phyloP scores from a whole-genome alignment of 2,888 invertebrate genomes.

The Stenurella melanura region DNA sequence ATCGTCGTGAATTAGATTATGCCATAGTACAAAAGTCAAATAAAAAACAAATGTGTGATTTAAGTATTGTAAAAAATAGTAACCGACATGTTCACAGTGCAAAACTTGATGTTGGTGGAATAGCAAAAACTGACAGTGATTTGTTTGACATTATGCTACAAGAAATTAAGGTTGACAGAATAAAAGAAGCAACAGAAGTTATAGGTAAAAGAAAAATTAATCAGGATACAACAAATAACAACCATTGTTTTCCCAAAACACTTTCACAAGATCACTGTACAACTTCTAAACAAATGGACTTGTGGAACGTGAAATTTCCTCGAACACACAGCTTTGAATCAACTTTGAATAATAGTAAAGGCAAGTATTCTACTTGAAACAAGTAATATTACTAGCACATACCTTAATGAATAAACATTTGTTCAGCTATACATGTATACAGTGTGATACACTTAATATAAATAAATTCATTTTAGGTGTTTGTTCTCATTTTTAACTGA shows the following conservation, averaged over 20 bases:
- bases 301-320: constrained; percentile 61
- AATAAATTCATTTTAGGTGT: no score
- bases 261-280: constrained; percentile 47
- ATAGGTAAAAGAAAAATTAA: not conserved
- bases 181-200: constrained; percentile 7
- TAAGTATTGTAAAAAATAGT: not conserved
- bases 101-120: constrained; percentile 32
- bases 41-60: constrained; percentile 21
- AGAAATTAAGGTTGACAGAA: constrained; percentile 34
- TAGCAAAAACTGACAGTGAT: constrained; percentile 36
- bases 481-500: no score
- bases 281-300: constrained; percentile 6
- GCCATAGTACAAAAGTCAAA: not conserved
- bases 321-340: constrained; percentile 66
- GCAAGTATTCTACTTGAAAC: constrained; percentile 27
- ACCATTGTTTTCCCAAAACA: constrained; percentile 51
- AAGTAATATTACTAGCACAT: no score
- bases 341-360: constrained; percentile 44
- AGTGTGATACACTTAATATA: no score
- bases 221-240: not conserved
- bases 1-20: not conserved
- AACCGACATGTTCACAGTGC: not conserved
- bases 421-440: no score
- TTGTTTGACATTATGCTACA: constrained; percentile 44
- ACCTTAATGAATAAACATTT: no score